Evolutionary conservation across 2,888 invertebrate species (phyloP), one percentile per base, ranked within the genome.

Genomic region (Cistogaster globosa): DNA sequence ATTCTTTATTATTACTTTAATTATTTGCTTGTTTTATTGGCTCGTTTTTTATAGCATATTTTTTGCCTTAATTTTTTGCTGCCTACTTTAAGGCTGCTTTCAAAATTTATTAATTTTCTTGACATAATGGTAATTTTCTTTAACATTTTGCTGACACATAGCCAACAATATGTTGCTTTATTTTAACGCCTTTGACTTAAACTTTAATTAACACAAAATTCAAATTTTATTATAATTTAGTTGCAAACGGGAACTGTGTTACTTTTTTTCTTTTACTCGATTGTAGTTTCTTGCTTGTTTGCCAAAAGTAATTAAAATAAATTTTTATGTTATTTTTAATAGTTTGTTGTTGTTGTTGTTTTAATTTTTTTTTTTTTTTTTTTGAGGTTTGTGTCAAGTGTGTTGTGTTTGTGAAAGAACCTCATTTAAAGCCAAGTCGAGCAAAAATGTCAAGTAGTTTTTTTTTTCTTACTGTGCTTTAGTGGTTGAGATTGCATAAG

Each of bases 401-500:
- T 26, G 26, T 8, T 60, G 8, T 60, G 80, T 80, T 67, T 84
- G 84, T 80, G 80, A 84, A 72, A 72, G 75, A 51, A 76, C 55
- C 76, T 84, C 71, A 76, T 80, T 80, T 84, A 26, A 48, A 22
- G 36, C 20, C 32, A 65, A 51, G 68, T 48, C 58, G 26, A 76
- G 53, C 11, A 16, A 79, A 84, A 76, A 84, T 72, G 80, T 84
- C 80, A 84, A 84, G 76, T 72, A 72, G 51, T 57, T 74, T 57
- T 74, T 63, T 71, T 38, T 63, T 72, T 38, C 62, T 38, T 38
- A 26, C 8, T 20, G 48, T n/a, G 48, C 6, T 38, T 58, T 32
- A 38, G 51, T 51, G 45, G n/a, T 7, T 53, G 20, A 9, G 36
- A 8, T 4, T 36, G 42, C 12, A 22, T 22, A 22, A 26, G 38